Base-by-base conservation (phyloP, 2,888 invertebrate genomes). In the Gandaritis pyraliata region DNA sequence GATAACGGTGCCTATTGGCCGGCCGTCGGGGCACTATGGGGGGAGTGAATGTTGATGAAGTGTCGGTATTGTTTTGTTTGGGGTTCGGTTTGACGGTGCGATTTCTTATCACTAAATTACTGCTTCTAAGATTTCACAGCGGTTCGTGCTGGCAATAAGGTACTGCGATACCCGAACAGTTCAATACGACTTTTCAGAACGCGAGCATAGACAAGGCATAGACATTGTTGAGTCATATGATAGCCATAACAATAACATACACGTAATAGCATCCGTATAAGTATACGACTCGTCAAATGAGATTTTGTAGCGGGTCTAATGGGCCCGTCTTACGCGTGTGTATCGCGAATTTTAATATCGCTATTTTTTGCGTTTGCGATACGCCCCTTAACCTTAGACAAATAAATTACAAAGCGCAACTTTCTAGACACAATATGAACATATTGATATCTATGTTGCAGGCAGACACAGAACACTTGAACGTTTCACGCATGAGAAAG, bases 271-370 rank as follows among this genome's bases (percentile, higher is more conserved):
- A 18, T 7, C 66, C 48, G 18, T 52, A 3, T 23, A 23, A 23
- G 23, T 23, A 33, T 33, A 49, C 60, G 65, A 57, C 58, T 61
- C 63, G 65, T 66, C 65, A 69, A 69, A 71, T 64, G 66, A 62
- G 78, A 84, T 83, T 84, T 83, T 79, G 83, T 82, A 78, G 76
- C 72, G 50, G 54, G 73, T 76, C 78, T 87, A 88, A 88, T 84
- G 80, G 83, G 81, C 75, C 69, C 79, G 76, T 80, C 81, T 78
- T 75, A 77, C 74, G 76, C 74, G 69, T 77, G 69, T 66, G 71
- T 69, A 71, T 71, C 78, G 74, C 71, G 71, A 77, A 79, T 79
- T 82, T 83, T 82, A 82, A 82, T 83, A 82, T 81, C 77, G 71
- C 78, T 76, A 81, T 82, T 82, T 83, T 85, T 85, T 74, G 71